phyloP scores from a whole-genome alignment of 2,113 vertebrate species.

The Odontesthes bonariensis region DNA sequence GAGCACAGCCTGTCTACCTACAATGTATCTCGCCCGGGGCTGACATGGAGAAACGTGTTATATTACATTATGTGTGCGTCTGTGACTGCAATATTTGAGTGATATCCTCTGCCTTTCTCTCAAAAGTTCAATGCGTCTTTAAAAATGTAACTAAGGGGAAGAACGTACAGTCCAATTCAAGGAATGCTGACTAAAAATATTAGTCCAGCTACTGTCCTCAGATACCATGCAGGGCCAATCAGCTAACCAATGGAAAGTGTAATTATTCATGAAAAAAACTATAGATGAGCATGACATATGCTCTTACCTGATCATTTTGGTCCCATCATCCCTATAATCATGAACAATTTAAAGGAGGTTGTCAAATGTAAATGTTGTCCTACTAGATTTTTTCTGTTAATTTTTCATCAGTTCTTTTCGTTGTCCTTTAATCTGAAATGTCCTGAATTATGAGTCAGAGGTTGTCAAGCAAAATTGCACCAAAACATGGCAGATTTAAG shows the following conservation, averaged over 20 bases:
- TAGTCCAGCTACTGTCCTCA: not conserved
- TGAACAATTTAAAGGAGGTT: too few species aligned
- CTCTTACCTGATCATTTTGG: too few species aligned
- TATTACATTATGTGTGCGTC: conserved; percentile 52
- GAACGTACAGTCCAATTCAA: conserved; percentile 13
- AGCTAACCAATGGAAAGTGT: not conserved
- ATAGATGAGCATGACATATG: not conserved
- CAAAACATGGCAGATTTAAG: not conserved
- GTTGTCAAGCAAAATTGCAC: not conserved
- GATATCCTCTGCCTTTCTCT: conserved; percentile 4
- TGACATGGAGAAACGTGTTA: conserved; percentile 38
- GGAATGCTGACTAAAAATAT: not conserved
- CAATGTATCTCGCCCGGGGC: conserved; percentile 25
- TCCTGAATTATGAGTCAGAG: not conserved
- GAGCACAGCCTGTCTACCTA: conserved; percentile 7
- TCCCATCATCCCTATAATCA: too few species aligned
- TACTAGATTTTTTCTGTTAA: too few species aligned
- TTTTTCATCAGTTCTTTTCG: too few species aligned
- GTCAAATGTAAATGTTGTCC: too few species aligned
- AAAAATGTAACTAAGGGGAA: conserved; percentile 9
- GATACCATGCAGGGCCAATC: not conserved
- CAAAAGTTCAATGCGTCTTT: conserved; percentile 7
- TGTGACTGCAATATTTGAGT: conserved; percentile 52
- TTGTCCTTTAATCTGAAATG: not conserved
- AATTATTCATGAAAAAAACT: not conserved